These are phyloP conservation scores for Meta bourneti DNA, from an alignment of 2,888 invertebrate species.

Conservation along the genomic window DNA sequence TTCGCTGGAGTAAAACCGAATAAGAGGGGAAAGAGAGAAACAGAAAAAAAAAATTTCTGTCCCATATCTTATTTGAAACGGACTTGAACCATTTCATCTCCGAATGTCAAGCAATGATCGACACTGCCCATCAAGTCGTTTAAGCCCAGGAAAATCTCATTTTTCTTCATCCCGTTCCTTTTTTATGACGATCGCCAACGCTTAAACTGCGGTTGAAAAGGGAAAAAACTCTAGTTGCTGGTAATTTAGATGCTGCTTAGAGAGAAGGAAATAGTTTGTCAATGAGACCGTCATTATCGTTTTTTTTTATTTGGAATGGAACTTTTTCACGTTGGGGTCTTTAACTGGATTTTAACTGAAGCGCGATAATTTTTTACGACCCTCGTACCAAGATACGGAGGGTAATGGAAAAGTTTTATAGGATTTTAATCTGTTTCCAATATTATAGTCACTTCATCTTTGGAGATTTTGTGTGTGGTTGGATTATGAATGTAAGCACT, in stretches of 20 bases:
- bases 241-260: constrained; percentile 49
- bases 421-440: constrained; percentile 44
- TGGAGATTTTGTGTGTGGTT: not conserved
- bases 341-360: constrained; percentile 47
- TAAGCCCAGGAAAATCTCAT: constrained; percentile 32
- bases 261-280: constrained; percentile 62
- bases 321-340: not conserved
- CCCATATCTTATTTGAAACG: not conserved
- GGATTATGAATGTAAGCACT: not conserved
- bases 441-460: not conserved
- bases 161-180: constrained; percentile 56
- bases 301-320: constrained; percentile 25
- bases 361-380: constrained; percentile 49
- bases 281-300: constrained; percentile 42
- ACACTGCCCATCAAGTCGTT: constrained; percentile 44
- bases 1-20: too few species aligned
- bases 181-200: constrained; percentile 16
- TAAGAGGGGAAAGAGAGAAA: not conserved
- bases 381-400: not conserved
- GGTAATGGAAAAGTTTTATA: constrained; percentile 25
- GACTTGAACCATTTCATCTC: constrained; percentile 18
- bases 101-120: constrained; percentile 21
- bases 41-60: not conserved
- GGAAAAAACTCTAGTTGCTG: constrained; percentile 42
- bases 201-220: constrained; percentile 40